Evolutionary conservation across 2,888 invertebrate species (phyloP), one percentile per base, ranked within the genome.

Genomic region (Agrotis exclamationis): DNA sequence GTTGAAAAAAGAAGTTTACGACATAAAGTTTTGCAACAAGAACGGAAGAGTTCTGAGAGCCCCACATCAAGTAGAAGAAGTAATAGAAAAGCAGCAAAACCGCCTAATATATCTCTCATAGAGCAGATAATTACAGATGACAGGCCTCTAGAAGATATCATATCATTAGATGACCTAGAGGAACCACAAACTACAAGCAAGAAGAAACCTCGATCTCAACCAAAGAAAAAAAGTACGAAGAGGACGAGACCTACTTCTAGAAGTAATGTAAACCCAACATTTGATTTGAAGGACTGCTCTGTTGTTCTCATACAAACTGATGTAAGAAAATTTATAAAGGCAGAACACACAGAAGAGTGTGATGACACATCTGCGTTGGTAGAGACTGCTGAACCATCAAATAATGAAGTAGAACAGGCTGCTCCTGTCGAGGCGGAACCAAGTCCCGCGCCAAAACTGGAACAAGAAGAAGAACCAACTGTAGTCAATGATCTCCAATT

Each of bases 71-170:
- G 78, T 56, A 91, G 76, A 74, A 88, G 84, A 76, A 84, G 68
- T 58, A 85, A 81, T 39, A 92, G 85, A 70, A 94, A 90, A 83
- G 2, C 79, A 0, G 1, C 79, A 0, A 94, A 92, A 79, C 79
- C 93, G 11, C 93, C 94, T 47, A 95, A 93, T 80, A 94, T 96
- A 87, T 95, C 95, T 24, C 90, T 95, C 2, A 88, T 95, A 74
- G 96, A 96, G 77, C 93, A 96, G 82, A 95, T 95, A 33, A 93
- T 96, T 67, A 93, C 90, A 51, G 95, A 95, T 83, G 94, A 96
- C 57, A 90, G 93, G 77, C 95, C 95, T 39, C 74, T 95, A 54
- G 95, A 96, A 86, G 96, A 95, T 39, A 94, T 95, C 65, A 95
- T 95, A 88, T 93, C 93, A 7, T 86, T 96, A 18, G 93, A 94